Base-by-base conservation (phyloP, 2,113 vertebrate species). In the Pelobates fuscus region DNA sequence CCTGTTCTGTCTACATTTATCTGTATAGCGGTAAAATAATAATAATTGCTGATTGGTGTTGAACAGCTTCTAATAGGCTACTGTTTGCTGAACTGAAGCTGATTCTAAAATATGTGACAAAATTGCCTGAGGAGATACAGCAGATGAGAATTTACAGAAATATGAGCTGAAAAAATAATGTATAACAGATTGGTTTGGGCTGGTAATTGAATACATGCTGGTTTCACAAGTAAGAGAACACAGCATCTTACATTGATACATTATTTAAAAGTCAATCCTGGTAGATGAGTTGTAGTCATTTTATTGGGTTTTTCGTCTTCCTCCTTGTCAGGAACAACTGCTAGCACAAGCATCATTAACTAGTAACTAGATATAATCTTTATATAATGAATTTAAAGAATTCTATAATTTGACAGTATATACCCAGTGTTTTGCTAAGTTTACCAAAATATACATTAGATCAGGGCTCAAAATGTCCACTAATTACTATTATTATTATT, bases 201-300 rank as follows among this genome's bases (percentile, higher is more conserved):
- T 71, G 61, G 52, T 70, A 78, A 58, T 71, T 77, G 60, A 79
- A 78, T 64, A 2, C 0, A 0, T 29, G 70, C 30, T 3, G 54
- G 43, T 8, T 77, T 65, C 21, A 60, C 54, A 59, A 15, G 3
- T 63, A 77, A 0, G 8, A 43, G 57, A 71, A 30, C 18, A 20
- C 21, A 59, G 26, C 24, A 44, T 44, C 25, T 46, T 25, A 70
- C 54, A 57, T 11, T 17, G 21, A 37, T 24, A 3, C 21, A 37
- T 57, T 37, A 69, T 24, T 69, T 69, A 57, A 41, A 21, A 58
- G 1, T 41, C 29, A 41, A 44, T 29, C 1, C 14, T 15, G 12
- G 46, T 52, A 52, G 14, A 5, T 52, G 46, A 52, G 17, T 15
- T 52, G 46, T 52, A n/a, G 11, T 52, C 46, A 52, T 17, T 15